Evolutionary conservation across 2,888 invertebrate species (phyloP).

Genomic region (Amitus sp.): DNA sequence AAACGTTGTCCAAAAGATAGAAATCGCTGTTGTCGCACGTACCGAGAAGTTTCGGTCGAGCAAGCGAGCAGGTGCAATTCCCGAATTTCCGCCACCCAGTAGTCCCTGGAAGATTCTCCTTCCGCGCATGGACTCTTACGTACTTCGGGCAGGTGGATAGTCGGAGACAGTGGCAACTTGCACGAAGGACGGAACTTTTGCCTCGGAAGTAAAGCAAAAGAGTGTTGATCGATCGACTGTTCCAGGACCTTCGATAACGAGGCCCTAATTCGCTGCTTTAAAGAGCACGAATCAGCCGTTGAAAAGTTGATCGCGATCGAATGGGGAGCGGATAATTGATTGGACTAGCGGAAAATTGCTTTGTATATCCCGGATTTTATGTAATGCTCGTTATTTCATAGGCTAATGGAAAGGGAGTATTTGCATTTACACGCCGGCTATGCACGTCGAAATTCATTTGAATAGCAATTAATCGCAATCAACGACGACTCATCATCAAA

Average conservation of each 20-base stretch:
- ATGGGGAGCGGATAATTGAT: constrained; percentile 23
- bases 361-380: too few species aligned
- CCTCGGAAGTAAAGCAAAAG: constrained; percentile 17
- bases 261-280: too few species aligned
- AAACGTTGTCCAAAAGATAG: too few species aligned
- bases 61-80: constrained; percentile 47
- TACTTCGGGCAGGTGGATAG: constrained; percentile 54
- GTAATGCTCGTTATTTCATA: too few species aligned
- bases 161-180: constrained; percentile 52
- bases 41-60: constrained; percentile 9
- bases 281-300: constrained; percentile 7
- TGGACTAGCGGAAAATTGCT: not conserved
- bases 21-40: constrained; percentile 14
- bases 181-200: too few species aligned
- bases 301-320: constrained; percentile 17
- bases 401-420: not conserved
- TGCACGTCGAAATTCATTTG: constrained; percentile 4
- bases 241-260: not conserved
- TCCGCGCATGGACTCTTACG: constrained; percentile 38
- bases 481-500: not conserved
- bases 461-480: constrained; percentile 4
- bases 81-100: constrained; percentile 55
- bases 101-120: constrained; percentile 50
- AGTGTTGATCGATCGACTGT: constrained; percentile 14
- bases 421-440: not conserved